Conservation (phyloP, 1,140 invertebrate genomes). For the Mamestra configurata region DNA sequence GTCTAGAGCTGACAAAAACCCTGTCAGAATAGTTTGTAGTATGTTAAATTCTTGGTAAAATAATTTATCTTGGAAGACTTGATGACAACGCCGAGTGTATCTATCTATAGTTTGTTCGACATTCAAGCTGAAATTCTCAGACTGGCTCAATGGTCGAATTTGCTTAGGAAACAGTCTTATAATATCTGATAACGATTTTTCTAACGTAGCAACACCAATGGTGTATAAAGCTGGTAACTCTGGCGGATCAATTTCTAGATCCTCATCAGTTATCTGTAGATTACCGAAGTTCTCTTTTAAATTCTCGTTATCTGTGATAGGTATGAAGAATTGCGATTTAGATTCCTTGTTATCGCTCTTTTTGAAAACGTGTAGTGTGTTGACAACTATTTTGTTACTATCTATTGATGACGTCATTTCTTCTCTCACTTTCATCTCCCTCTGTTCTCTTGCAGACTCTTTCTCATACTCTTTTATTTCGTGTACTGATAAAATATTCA, state of each 20-base stretch:
- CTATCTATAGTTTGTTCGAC: slow-evolving; percentile 84
- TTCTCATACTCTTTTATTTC: slow-evolving; percentile 77
- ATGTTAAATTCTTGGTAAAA: slow-evolving; percentile 84
- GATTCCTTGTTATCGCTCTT: slow-evolving; percentile 82
- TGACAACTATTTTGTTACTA: slow-evolving; percentile 82
- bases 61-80: slow-evolving; percentile 85
- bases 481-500: slow-evolving; percentile 70
- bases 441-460: slow-evolving; percentile 70
- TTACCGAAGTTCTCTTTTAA: slow-evolving; percentile 78
- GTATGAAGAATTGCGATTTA: slow-evolving; percentile 86
- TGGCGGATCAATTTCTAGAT: slow-evolving; percentile 76
- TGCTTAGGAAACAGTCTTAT: slow-evolving; percentile 84
- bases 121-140: slow-evolving; percentile 81
- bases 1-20: slow-evolving; percentile 74
- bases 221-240: slow-evolving; percentile 80
- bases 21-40: slow-evolving; percentile 78
- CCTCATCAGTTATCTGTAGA: slow-evolving; percentile 77
- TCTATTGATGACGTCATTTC: slow-evolving; percentile 79
- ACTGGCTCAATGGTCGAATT: slow-evolving; percentile 84
- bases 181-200: slow-evolving; percentile 80
- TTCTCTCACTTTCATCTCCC: slow-evolving; percentile 70
- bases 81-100: slow-evolving; percentile 84
- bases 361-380: slow-evolving; percentile 82
- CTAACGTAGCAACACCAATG: slow-evolving; percentile 69
- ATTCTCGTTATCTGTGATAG: slow-evolving; percentile 77